Conservation (phyloP, 2,797 vertebrate genomes). For the Cuniculus paca region DNA sequence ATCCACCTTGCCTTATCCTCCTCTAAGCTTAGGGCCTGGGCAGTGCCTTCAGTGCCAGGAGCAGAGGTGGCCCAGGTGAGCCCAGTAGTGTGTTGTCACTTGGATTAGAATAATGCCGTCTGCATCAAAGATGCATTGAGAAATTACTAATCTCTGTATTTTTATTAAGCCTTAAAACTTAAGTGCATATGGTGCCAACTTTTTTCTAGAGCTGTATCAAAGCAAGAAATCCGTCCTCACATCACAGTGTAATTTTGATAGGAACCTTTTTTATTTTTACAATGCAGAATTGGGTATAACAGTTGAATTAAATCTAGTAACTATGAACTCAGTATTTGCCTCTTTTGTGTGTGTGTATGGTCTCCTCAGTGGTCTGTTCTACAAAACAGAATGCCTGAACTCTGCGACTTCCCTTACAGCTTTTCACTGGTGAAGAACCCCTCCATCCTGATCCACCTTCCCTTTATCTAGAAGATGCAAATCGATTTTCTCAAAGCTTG, state of each 20-base stretch:
- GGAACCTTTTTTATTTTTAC: constrained; percentile 65
- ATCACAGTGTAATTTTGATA: constrained; percentile 66
- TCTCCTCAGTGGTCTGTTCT: neutral
- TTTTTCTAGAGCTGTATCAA: constrained; percentile 64
- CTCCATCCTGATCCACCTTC: neutral
- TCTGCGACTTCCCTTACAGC: neutral
- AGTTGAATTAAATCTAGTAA: constrained; percentile 74
- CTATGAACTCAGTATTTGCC: neutral
- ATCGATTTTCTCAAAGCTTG: neutral
- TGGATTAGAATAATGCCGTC: neutral
- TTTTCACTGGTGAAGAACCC: neutral
- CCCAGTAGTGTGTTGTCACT: neutral
- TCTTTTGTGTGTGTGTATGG: neutral
- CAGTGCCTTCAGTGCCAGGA: neutral
- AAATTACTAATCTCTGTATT: constrained; percentile 50
- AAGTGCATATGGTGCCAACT: constrained; percentile 73
- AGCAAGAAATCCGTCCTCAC: constrained; percentile 31
- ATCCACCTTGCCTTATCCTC: neutral
- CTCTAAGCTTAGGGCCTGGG: neutral
- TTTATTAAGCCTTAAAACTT: constrained; percentile 73
- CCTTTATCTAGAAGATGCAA: neutral
- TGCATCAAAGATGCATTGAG: neutral
- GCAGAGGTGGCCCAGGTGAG: neutral
- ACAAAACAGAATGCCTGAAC: neutral
- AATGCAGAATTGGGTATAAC: constrained; percentile 43